Base-by-base conservation (phyloP, 2,888 invertebrate species). In the Smittia aterrima region DNA sequence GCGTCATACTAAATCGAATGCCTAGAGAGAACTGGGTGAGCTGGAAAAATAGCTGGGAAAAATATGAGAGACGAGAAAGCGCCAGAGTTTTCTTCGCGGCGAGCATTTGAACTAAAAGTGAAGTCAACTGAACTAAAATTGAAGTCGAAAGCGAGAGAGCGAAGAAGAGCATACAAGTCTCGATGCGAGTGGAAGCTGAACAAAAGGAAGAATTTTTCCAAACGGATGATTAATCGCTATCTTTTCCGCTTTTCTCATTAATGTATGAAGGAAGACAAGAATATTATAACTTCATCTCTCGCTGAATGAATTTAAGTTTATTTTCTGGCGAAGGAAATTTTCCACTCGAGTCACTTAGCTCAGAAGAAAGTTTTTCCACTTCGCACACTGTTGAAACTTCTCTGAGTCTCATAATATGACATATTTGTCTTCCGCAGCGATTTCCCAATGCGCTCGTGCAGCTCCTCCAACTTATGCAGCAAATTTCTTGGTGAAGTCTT, bases 11-110 rank as follows among this genome's bases (percentile, higher is more conserved):
- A 47, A 20, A 70, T 11, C 68, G 68, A 25, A 70, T 25, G 68
- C 24, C 24, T 3, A 1, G 16, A 47, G n/a, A 24, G 27, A 70
- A 70, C 68, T 70, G 68, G 68, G 25, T 24, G 68, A 47, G 68
- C 68, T 70, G 68, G 68, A 70, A 70, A 70, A 47, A 11, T 47
- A 24, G n/a, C 68, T 70, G 68, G 67, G 67, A 67, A 67, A 40
- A 67, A 66, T 27, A 32, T 18, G 64, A 64, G 27, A 64, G 24
- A 13, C 27, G 64, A 24, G 64, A 27, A 2, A 58, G 58, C 58
- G 58, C n/a, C n/a, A 16, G 32, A 66, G 18, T 32, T 25, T 32
- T 13, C 66, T 1, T 18, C n/a, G 27, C 6, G 27, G 32, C 16
- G 25, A 66, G 27, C 25, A 64, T 7, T 13, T 3, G 64, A 58